Base-by-base conservation (phyloP, 2,888 invertebrate species). In the Yponomeuta malinellus region DNA sequence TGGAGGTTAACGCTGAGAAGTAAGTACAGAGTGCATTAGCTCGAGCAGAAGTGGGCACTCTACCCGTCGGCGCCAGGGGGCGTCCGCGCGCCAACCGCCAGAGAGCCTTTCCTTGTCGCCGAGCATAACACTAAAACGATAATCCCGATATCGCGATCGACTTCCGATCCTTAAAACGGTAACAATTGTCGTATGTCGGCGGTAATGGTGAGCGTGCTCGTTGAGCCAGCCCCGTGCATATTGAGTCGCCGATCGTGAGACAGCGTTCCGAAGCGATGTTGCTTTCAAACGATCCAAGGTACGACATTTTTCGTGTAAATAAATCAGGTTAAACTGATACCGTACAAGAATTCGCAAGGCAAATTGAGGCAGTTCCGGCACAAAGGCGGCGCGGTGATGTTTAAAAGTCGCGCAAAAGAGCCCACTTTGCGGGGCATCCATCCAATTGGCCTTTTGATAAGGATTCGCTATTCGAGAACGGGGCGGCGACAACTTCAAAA, bases 91-190 rank as follows among this genome's bases (percentile, higher is more conserved):
- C 78, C 78, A 76, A 73, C 71, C 76, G 74, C 78, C 77, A 80
- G 84, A 91, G 87, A 91, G 91, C 90, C 87, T 91, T 91, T 91
- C 90, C 90, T 86, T 90, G 91, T 91, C 86, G 83, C 84, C 81
- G 82, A n/a, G 86, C 88, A 89, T 91, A 88, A 90, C 88, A 84
- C 84, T 90, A 89, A 91, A 71, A 89, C 89, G 89, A 88, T 90
- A 89, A 89, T 88, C 83, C 84, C 85, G 83, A 84, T 85, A 88
- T 84, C 81, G 85, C 74, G 74, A 83, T 83, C 85, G 83, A 83
- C 83, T 86, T 84, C 82, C 85, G 87, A 86, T 85, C 83, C 83
- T 86, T 86, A 83, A 23, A 88, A 83, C 86, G 87, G 83, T 83
- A 87, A 88, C 88, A 88, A 88, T 89, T 83, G 88, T 83, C 86